Conservation (phyloP, 2,888 invertebrate genomes). For the Plagodis dolabraria region DNA sequence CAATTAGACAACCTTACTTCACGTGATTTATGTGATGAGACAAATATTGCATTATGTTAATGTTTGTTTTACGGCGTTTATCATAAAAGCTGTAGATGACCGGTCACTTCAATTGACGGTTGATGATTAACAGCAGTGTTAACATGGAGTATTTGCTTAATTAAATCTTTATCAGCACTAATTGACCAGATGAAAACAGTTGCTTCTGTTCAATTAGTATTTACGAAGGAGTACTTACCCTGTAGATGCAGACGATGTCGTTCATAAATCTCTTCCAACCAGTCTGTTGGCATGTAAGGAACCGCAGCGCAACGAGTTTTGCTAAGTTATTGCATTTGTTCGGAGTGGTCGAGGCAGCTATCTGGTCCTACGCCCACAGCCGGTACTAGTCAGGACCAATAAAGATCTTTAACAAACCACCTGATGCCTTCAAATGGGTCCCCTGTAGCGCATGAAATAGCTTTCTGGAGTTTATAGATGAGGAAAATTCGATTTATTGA, state of each 20-base stretch:
- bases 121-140: slow-evolving; percentile 30
- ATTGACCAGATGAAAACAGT: too few relatives aligned
- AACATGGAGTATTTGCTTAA: slow-evolving; percentile 20
- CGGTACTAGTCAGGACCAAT: slow-evolving; percentile 40
- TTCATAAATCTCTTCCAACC: slow-evolving; percentile 16
- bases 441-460: slow-evolving; percentile 36
- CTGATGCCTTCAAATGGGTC: slow-evolving; percentile 35
- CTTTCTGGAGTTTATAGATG: slow-evolving; percentile 34
- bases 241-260: not conserved
- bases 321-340: slow-evolving; percentile 37
- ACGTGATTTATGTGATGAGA: slow-evolving; percentile 21
- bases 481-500: slow-evolving; percentile 30
- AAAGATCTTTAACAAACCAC: slow-evolving; percentile 38
- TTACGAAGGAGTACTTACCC: too few relatives aligned
- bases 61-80: slow-evolving; percentile 23
- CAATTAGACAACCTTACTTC: slow-evolving; percentile 37
- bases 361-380: slow-evolving; percentile 48
- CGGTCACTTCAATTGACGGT: slow-evolving; percentile 22
- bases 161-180: slow-evolving; percentile 7
- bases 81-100: slow-evolving; percentile 24
- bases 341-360: slow-evolving; percentile 25
- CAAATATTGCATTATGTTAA: slow-evolving; percentile 19
- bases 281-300: slow-evolving; percentile 25
- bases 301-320: slow-evolving; percentile 34
- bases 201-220: too few relatives aligned